phyloP scores from a whole-genome alignment of 2,888 invertebrate genomes.

The Brenthis hecate region DNA sequence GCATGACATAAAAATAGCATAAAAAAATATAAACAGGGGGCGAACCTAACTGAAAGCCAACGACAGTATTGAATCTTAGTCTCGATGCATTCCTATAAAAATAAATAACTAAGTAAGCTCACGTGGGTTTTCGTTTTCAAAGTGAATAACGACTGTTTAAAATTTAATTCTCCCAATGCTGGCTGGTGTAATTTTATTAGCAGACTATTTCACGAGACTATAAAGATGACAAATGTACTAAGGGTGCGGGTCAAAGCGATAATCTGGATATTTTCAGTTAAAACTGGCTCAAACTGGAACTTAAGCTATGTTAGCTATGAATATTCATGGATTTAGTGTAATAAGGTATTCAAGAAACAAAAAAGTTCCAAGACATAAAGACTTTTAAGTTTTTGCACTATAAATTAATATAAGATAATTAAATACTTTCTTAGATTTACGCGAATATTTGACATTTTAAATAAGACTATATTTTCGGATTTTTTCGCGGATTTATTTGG shows the following conservation, averaged over 20 bases:
- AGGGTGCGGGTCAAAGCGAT: slow-evolving; percentile 46
- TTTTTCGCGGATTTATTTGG: too few relatives aligned
- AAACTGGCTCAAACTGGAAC: slow-evolving; percentile 29
- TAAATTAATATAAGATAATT: too few relatives aligned
- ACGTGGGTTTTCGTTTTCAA: slow-evolving; percentile 20
- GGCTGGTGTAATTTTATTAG: slow-evolving; percentile 56
- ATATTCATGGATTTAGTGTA: neutral
- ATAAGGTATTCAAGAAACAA: neutral
- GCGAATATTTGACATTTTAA: too few relatives aligned
- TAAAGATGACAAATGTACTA: slow-evolving; percentile 56
- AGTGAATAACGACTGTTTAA: slow-evolving; percentile 48
- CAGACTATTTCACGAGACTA: slow-evolving; percentile 50
- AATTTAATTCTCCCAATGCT: slow-evolving; percentile 52
- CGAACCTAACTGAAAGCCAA: neutral
- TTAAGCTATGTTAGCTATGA: slow-evolving; percentile 10
- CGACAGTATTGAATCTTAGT: slow-evolving; percentile 1
- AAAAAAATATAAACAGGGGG: too few relatives aligned
- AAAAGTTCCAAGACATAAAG: too few relatives aligned
- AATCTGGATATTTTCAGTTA: slow-evolving; percentile 48
- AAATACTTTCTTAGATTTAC: too few relatives aligned
- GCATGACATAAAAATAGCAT: too few relatives aligned
- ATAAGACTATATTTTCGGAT: too few relatives aligned
- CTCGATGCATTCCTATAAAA: slow-evolving; percentile 5
- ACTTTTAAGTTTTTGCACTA: too few relatives aligned
- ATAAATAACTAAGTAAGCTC: slow-evolving; percentile 10